Base-by-base conservation (phyloP, 1,140 invertebrate species). In the Latrodectus geometricus region DNA sequence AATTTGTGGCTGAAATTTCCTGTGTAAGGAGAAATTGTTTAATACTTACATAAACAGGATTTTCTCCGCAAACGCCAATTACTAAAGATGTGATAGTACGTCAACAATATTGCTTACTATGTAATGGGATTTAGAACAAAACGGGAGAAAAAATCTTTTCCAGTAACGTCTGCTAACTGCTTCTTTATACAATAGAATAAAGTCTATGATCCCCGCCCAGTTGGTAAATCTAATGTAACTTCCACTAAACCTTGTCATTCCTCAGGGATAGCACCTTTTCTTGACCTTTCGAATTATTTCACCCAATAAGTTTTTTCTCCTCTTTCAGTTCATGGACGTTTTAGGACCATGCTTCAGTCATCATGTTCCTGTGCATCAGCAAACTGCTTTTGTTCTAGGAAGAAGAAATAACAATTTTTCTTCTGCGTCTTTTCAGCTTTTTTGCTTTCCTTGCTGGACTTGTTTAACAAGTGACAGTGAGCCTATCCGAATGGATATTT, bases 251-350 rank as follows among this genome's bases (percentile, higher is more conserved):
- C 23, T 21, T 56, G 68, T 70, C 68, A 66, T 70, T 81, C 78
- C 68, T 54, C 15, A 49, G 68, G 78, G 78, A 70, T 76, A 50
- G 52, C 78, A 81, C 78, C 68, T 72, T 54, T 81, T 81, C 78
- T 81, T 81, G 78, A 81, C 66, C 78, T 81, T 81, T 23, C 78
- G 78, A 81, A 72, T 81, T 81, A 81, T 81, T 81, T 81, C 68
- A 72, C 78, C 66, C 68, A 21, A 81, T 81, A 69, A 52, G 49
- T 14, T 12, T 20, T 79, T 66, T 61, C 20, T 80, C 73, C 52
- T 65, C 20, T 69, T 80, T 49, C 12, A 35, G 54, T 56, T 80
- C 12, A 20, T 21, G 68, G 66, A n/a, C n/a, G 50, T 54, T 76
- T 81, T 81, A n/a, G 15, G 68, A 21, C 23, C 61, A 35, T 68